These are phyloP conservation scores for Syngnathus scovelli DNA, from an alignment of 2,113 vertebrate genomes.

Conservation along the genomic window DNA sequence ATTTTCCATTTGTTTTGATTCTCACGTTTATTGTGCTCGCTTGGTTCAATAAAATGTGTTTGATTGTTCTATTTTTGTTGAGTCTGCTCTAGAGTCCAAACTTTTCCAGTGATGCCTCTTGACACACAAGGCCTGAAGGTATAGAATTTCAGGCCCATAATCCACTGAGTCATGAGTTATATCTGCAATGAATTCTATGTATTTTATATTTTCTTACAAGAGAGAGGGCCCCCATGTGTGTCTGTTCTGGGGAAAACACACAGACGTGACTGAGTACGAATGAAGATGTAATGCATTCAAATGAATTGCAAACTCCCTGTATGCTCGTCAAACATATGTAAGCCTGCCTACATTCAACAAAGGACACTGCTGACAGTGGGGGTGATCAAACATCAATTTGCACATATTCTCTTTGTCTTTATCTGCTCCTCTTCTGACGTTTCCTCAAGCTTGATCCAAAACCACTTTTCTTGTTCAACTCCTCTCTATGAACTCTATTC, in stretches of 20 bases:
- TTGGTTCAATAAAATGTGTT: too few species aligned
- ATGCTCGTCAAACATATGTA: conserved; percentile 7
- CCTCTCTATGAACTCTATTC: background rate
- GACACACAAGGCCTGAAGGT: background rate
- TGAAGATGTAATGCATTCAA: conserved; percentile 29
- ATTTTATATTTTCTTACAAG: background rate
- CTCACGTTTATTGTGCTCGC: too few species aligned
- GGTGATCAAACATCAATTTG: conserved; percentile 33
- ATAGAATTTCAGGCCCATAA: background rate
- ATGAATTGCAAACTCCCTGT: conserved; percentile 27
- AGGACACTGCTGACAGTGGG: conserved; percentile 41
- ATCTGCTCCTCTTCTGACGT: conserved; percentile 11
- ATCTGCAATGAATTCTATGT: background rate
- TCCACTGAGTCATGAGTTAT: background rate
- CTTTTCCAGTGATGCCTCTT: background rate
- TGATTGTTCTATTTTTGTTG: too few species aligned
- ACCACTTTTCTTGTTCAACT: conserved; percentile 1
- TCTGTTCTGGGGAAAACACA: conserved; percentile 3
- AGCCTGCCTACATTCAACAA: conserved; percentile 26
- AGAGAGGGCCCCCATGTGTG: background rate
- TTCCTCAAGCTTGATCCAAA: conserved; percentile 5
- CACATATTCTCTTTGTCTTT: conserved; percentile 15
- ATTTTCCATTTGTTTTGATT: too few species aligned
- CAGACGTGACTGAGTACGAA: conserved; percentile 16
- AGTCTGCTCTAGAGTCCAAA: too few species aligned